A percentile compares a stretch with the other conserved stretches of the same genome.
Evolutionary conservation across 1,140 invertebrate genomes (phyloP).

Genomic region (Drosophila asahinai): DNA sequence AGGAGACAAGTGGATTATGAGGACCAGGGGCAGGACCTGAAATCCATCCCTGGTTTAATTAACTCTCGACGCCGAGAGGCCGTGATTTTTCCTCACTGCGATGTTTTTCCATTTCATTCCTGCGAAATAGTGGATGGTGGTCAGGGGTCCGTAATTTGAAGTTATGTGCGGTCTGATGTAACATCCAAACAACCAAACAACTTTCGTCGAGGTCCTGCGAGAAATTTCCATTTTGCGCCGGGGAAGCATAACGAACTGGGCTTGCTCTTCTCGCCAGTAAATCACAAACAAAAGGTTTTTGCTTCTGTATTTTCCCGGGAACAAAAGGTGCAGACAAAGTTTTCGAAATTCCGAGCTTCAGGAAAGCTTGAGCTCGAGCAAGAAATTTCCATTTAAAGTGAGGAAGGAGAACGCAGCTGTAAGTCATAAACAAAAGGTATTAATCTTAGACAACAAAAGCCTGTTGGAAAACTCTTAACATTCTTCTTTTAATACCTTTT

Average conservation of each 20-base stretch:
- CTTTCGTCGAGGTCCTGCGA: slow-evolving; percentile 32
- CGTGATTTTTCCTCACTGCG: slow-evolving; percentile 32
- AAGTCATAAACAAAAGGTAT: slow-evolving; percentile 28
- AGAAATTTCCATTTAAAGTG: slow-evolving; percentile 14
- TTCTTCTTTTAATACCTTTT: slow-evolving; percentile 1
- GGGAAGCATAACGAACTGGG: slow-evolving; percentile 24
- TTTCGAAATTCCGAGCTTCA: slow-evolving; percentile 5
- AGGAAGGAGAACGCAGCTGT: neutral
- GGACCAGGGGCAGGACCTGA: slow-evolving; percentile 7
- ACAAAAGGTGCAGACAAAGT: slow-evolving; percentile 25
- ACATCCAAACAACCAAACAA: slow-evolving; percentile 52
- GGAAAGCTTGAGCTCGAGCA: neutral
- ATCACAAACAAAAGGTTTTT: slow-evolving; percentile 18
- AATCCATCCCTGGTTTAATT: slow-evolving; percentile 51
- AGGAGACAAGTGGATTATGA: slow-evolving; percentile 42
- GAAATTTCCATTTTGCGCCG: slow-evolving; percentile 47
- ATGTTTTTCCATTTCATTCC: slow-evolving; percentile 17
- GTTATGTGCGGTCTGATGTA: slow-evolving; percentile 76
- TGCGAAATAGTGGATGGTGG: slow-evolving; percentile 11
- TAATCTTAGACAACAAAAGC: slow-evolving; percentile 16
- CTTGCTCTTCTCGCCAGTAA: slow-evolving; percentile 25
- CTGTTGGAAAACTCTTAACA: neutral
- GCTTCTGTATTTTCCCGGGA: neutral
- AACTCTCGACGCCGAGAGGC: slow-evolving; percentile 30
- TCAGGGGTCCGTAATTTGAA: slow-evolving; percentile 66